These are phyloP conservation scores for Cettia cetti DNA, from an alignment of 2,113 vertebrate genomes.

Conservation along the genomic window DNA sequence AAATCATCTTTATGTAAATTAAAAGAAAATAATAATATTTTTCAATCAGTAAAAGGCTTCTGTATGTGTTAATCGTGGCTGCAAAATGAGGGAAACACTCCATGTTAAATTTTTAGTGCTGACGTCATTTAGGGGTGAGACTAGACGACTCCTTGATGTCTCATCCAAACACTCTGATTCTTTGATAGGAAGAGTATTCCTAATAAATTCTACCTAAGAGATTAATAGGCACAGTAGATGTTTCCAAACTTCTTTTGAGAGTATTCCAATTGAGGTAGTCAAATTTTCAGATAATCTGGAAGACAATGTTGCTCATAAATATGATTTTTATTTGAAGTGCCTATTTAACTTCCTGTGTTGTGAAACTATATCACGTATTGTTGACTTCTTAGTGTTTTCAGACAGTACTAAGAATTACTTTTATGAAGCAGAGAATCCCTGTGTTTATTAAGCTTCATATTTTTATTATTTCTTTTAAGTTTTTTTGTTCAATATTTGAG, in stretches of 20 bases:
- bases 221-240: not conserved
- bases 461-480: not conserved
- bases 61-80: not conserved
- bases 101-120: not conserved
- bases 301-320: not conserved
- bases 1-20: not conserved
- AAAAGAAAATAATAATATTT: not conserved
- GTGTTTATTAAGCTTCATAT: not conserved
- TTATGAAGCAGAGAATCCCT: not conserved
- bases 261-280: not conserved
- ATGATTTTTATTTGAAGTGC: no score
- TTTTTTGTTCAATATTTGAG: conserved; percentile 26
- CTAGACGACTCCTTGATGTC: accelerated
- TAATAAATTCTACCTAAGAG: not conserved
- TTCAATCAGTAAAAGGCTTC: not conserved
- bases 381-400: no score
- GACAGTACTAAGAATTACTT: not conserved
- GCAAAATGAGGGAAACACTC: not conserved
- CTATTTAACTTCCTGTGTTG: no score
- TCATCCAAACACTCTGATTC: no score
- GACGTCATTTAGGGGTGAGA: not conserved
- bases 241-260: not conserved
- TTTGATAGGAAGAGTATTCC: not conserved
- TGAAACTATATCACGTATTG: no score
- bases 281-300: not conserved